A percentile compares a stretch with the other conserved stretches of the same genome.
Evolutionary conservation across 1,140 invertebrate genomes (phyloP).

Genomic region (Lineus longissimus): DNA sequence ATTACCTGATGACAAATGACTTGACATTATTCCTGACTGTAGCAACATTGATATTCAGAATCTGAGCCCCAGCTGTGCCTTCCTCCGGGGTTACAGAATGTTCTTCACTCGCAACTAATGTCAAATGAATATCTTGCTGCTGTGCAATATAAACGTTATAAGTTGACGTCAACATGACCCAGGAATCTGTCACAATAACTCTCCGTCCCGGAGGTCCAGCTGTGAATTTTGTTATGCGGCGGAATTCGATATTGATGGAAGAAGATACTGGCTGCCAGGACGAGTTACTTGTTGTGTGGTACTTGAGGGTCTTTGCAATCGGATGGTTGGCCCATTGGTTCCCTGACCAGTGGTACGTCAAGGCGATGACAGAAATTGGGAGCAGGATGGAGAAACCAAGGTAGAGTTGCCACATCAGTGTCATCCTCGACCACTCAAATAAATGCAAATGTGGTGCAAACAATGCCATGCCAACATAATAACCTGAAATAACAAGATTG

Average conservation of each 20-base stretch:
- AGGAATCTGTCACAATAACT: constrained; percentile 77
- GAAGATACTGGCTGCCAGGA: constrained; percentile 67
- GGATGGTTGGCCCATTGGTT: constrained; percentile 72
- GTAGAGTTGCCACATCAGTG: constrained; percentile 32
- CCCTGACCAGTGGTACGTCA: constrained; percentile 61
- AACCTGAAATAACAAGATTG: constrained; percentile 35
- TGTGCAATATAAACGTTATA: constrained; percentile 72
- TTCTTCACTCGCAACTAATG: constrained; percentile 70
- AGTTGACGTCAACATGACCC: constrained; percentile 80
- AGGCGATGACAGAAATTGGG: constrained; percentile 20
- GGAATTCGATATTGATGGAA: constrained; percentile 74
- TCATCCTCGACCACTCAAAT: constrained; percentile 26
- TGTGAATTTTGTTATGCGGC: constrained; percentile 71
- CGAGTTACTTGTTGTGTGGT: constrained; percentile 60
- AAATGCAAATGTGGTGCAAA: constrained; percentile 34
- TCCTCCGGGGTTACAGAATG: constrained; percentile 62
- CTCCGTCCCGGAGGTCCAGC: constrained; percentile 63
- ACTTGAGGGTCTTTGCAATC: constrained; percentile 63
- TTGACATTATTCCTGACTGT: constrained; percentile 54
- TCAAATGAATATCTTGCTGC: constrained; percentile 72
- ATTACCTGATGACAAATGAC: constrained; percentile 50
- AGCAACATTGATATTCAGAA: constrained; percentile 75
- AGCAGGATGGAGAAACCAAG: constrained; percentile 29
- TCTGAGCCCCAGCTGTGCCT: constrained; percentile 63
- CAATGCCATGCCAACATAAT: constrained; percentile 39